Base-by-base conservation (phyloP, 1,140 invertebrate species). In the Riptortus pedestris region DNA sequence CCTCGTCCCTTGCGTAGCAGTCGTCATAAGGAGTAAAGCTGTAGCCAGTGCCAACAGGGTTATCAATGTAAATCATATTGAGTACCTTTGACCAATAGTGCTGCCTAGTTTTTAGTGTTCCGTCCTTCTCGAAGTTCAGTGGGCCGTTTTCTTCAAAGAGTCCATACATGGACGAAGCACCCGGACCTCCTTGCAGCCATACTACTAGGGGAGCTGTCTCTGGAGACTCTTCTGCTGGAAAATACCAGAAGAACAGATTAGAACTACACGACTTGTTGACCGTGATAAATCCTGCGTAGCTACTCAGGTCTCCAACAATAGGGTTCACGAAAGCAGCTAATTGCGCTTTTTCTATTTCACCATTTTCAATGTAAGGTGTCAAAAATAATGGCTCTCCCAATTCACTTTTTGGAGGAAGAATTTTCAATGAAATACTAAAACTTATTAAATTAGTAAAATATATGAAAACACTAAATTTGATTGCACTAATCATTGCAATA, bases 161-260 rank as follows among this genome's bases (percentile, higher is more conserved):
- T 0, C 89, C 90, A 70, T 84, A 88, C 28, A 93, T 72, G 0
- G 88, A 90, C 0, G 85, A 82, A 7, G 83, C 82, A 0, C 91
- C 91, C 0, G 91, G 91, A 9, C 87, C 82, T 60, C 88, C 91
- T 77, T 93, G 89, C 1, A 93, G 79, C 91, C 90, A 93, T 12
- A 93, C 73, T 16, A 92, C 75, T 66, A 92, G 80, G 4, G 71
- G 69, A 52, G 76, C 74, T 14, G 71, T 27, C 3, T 28, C 38
- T 29, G 7, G 5, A 11, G 57, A 9, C 3, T 67, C 74, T 68
- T 80, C 75, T 0, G 84, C 77, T 24, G 84, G 83, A 69, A 88
- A 88, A 71, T 83, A 88, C 86, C 86, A 88, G 73, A 90, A 88
- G 72, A 86, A 90, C 66, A 85, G 72, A 73, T 88, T 87, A 1